phyloP scores from a whole-genome alignment of 2,888 invertebrate species.

The Fissipunctia ypsillon region DNA sequence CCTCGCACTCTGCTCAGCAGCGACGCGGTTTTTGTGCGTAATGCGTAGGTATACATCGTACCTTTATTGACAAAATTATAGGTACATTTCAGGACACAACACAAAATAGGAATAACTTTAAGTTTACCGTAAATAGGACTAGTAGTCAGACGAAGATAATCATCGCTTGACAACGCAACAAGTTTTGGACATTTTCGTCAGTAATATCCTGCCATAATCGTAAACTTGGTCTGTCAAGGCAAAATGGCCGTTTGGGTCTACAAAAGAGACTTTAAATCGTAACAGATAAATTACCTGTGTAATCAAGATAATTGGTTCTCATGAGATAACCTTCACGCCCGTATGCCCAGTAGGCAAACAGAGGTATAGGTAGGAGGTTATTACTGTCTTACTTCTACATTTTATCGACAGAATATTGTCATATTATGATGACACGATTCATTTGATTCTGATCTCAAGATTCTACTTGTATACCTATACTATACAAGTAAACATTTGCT shows the following conservation, averaged over 20 bases:
- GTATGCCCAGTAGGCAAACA: not conserved
- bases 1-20: too few species aligned
- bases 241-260: conserved; percentile 7
- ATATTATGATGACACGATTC: not conserved
- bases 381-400: not conserved
- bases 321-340: conserved; percentile 29
- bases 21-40: too few species aligned
- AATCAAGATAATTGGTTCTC: conserved; percentile 21
- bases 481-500: not conserved
- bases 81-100: not conserved
- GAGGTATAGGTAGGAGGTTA: not conserved
- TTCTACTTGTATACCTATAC: too few species aligned
- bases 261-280: conserved; percentile 25
- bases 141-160: not conserved
- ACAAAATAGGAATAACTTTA: not conserved
- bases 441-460: not conserved
- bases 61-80: not conserved
- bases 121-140: not conserved
- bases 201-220: conserved; percentile 47
- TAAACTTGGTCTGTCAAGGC: conserved; percentile 42
- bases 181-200: conserved; percentile 36
- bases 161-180: not conserved
- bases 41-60: too few species aligned
- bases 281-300: not conserved
- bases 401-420: not conserved